Conservation (phyloP, 2,113 vertebrate species). For the Bettongia penicillata region DNA sequence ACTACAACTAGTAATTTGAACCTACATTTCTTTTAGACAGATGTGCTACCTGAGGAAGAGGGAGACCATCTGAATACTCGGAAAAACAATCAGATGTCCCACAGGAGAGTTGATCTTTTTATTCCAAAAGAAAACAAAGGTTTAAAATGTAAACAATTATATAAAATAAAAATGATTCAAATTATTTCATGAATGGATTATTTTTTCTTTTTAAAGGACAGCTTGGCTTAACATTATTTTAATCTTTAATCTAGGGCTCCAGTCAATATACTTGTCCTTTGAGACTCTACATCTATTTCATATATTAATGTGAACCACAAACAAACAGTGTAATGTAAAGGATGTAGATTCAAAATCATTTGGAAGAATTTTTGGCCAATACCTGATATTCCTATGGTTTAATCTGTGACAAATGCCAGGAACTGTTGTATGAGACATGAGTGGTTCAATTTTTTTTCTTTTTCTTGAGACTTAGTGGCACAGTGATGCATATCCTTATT, state of each 20-base stretch:
- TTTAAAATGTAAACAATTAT: conserved; percentile 78
- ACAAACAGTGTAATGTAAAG: conserved; percentile 74
- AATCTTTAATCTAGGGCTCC: conserved; percentile 66
- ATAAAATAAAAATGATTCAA: conserved; percentile 70
- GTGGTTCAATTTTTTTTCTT: conserved; percentile 48
- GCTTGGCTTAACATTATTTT: conserved; percentile 58
- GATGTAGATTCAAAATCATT: conserved; percentile 73
- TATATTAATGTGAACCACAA: conserved; percentile 71
- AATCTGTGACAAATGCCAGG: conserved; percentile 74
- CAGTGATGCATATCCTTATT: conserved; percentile 62
- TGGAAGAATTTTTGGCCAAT: conserved; percentile 77
- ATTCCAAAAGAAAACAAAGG: conserved; percentile 81
- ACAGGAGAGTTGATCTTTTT: conserved; percentile 79
- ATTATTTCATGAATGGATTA: conserved; percentile 73
- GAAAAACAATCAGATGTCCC: conserved; percentile 91
- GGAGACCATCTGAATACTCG: conserved; percentile 71
- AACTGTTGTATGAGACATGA: conserved; percentile 69
- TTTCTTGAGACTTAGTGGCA: conserved; percentile 69
- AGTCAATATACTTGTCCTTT: conserved; percentile 64
- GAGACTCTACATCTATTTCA: conserved; percentile 63
- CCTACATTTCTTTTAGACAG: conserved; percentile 84
- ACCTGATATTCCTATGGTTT: conserved; percentile 72
- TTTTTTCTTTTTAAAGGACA: conserved; percentile 72
- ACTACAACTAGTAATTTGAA: conserved; percentile 10
- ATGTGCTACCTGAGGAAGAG: conserved; percentile 70